A percentile compares a stretch with the other conserved stretches of the same genome.
phyloP scores from a whole-genome alignment of 2,888 invertebrate species.

The Agrilus biguttatus region DNA sequence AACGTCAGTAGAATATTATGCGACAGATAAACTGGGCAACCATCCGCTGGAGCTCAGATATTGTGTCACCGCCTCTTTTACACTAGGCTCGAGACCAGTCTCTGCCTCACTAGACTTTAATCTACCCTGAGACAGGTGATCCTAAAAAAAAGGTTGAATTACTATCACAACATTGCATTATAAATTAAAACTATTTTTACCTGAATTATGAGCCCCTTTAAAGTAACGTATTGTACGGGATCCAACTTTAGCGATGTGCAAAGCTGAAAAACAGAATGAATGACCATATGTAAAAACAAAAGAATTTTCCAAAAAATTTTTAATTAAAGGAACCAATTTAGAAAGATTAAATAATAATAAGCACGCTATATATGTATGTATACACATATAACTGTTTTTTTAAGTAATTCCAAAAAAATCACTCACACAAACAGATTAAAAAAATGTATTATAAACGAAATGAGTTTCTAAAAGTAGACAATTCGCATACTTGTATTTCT shows the following conservation, averaged over 20 bases:
- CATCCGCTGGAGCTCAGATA: slow-evolving; percentile 25
- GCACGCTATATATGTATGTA: too few species aligned
- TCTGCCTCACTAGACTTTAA: slow-evolving; percentile 16
- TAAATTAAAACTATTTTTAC: slow-evolving; percentile 20
- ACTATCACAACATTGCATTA: background rate
- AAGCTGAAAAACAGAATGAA: slow-evolving; percentile 37
- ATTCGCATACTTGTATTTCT: slow-evolving; percentile 44
- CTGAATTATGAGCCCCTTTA: slow-evolving; percentile 74
- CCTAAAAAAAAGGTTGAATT: slow-evolving; percentile 15
- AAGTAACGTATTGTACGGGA: slow-evolving; percentile 76
- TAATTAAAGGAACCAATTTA: too few species aligned
- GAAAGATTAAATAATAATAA: too few species aligned
- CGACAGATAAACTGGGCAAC: slow-evolving; percentile 22
- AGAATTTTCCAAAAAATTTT: too few species aligned
- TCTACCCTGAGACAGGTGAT: slow-evolving; percentile 20
- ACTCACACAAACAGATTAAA: background rate
- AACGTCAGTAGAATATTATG: slow-evolving; percentile 6
- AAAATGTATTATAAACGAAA: background rate
- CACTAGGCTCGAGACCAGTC: slow-evolving; percentile 15
- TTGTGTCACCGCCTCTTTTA: slow-evolving; percentile 24
- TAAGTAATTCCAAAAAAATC: too few species aligned
- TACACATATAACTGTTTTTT: too few species aligned
- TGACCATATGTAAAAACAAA: background rate
- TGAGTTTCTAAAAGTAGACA: background rate
- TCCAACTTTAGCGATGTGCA: slow-evolving; percentile 66